phyloP scores from a whole-genome alignment of 2,888 invertebrate genomes.

The Dolichomitus sp. region DNA sequence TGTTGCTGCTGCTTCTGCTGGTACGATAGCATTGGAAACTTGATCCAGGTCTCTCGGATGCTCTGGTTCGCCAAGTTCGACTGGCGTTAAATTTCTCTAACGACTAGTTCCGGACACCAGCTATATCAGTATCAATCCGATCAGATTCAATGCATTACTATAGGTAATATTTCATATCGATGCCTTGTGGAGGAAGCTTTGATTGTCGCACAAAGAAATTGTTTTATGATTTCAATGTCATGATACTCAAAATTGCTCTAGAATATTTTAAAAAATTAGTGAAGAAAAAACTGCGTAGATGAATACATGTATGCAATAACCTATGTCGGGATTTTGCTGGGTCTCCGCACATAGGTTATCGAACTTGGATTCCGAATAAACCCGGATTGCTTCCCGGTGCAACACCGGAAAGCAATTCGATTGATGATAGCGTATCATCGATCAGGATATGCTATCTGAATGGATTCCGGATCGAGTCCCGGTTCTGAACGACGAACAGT shows the following conservation, averaged over 20 bases:
- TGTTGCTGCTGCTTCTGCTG: conserved; percentile 39
- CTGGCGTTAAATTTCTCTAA: conserved; percentile 41
- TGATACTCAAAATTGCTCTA: neutral
- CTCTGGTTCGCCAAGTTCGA: conserved; percentile 25
- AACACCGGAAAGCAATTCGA: too few relatives aligned
- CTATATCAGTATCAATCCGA: conserved; percentile 18
- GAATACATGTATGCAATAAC: neutral
- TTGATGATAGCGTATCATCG: too few relatives aligned
- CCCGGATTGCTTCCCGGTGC: too few relatives aligned
- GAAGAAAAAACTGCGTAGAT: neutral
- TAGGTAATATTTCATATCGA: neutral
- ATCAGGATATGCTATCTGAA: too few relatives aligned
- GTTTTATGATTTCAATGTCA: neutral
- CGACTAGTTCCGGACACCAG: conserved; percentile 1
- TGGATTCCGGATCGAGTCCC: too few relatives aligned
- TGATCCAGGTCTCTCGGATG: conserved; percentile 41
- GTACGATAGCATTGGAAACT: conserved; percentile 48
- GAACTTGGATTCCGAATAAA: too few relatives aligned
- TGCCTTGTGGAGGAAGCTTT: neutral
- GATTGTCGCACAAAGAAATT: neutral
- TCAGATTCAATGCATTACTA: neutral
- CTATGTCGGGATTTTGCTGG: too few relatives aligned
- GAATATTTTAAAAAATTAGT: neutral
- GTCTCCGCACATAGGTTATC: too few relatives aligned
- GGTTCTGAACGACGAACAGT: too few relatives aligned